These are phyloP conservation scores for Gymnarchus niloticus DNA, from an alignment of 2,113 vertebrate species.

Conservation along the genomic window DNA sequence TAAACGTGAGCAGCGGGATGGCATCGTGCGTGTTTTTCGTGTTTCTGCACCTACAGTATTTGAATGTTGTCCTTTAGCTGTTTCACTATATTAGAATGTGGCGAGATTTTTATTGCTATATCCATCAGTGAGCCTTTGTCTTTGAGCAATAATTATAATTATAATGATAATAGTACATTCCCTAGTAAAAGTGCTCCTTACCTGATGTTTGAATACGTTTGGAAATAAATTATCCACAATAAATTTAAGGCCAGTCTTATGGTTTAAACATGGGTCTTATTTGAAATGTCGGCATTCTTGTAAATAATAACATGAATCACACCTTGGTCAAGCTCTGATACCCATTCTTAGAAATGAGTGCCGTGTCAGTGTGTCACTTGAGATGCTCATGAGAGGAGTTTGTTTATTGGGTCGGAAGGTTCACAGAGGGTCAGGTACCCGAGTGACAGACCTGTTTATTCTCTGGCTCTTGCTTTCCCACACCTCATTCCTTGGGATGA, in stretches of 20 bases:
- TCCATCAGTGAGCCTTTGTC: neutral
- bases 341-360: neutral
- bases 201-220: neutral
- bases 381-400: neutral
- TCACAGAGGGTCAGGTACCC: neutral
- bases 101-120: neutral
- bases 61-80: neutral
- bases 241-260: neutral
- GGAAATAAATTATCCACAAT: neutral
- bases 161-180: neutral
- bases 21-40: neutral
- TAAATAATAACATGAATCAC: neutral
- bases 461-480: neutral
- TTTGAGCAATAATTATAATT: neutral
- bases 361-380: neutral
- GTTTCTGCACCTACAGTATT: too few relatives aligned
- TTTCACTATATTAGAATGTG: neutral
- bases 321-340: neutral
- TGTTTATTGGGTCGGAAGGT: neutral
- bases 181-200: neutral
- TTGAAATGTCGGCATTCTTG: neutral
- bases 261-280: neutral
- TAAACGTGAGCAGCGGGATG: neutral
- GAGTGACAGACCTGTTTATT: neutral
- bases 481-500: neutral